phyloP scores from a whole-genome alignment of 2,797 vertebrate species.

The Alauda arvensis region DNA sequence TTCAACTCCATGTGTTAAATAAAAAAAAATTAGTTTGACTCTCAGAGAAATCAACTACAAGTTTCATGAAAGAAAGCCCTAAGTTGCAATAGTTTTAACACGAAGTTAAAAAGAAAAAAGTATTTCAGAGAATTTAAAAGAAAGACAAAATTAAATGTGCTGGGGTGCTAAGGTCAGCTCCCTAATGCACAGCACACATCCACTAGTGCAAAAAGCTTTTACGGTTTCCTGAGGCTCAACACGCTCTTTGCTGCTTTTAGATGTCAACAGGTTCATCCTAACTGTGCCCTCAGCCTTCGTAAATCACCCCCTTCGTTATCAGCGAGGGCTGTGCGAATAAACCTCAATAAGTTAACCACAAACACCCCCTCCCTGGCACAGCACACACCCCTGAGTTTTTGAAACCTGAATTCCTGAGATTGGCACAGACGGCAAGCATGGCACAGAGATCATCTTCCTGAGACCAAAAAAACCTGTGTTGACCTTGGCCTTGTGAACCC shows the following conservation, averaged over 20 bases:
- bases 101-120: background rate
- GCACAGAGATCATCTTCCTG: accelerated
- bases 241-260: conserved; percentile 1
- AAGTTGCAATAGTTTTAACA: background rate
- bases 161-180: conserved; percentile 3
- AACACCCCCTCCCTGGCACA: background rate
- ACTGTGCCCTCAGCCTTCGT: background rate
- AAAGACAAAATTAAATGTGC: background rate
- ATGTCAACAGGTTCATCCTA: conserved; percentile 28
- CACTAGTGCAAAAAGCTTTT: background rate
- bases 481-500: background rate
- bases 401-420: background rate
- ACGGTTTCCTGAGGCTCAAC: background rate
- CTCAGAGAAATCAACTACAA: background rate
- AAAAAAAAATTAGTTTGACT: background rate
- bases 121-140: background rate
- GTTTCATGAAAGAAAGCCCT: background rate
- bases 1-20: accelerated
- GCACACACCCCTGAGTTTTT: background rate
- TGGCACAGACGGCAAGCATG: accelerated
- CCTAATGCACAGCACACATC: background rate
- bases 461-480: background rate
- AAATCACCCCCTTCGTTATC: conserved; percentile 24
- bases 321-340: background rate
- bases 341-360: background rate